These are phyloP conservation scores for Zhengitettix transpicula DNA, from an alignment of 2,888 invertebrate species.

Conservation along the genomic window DNA sequence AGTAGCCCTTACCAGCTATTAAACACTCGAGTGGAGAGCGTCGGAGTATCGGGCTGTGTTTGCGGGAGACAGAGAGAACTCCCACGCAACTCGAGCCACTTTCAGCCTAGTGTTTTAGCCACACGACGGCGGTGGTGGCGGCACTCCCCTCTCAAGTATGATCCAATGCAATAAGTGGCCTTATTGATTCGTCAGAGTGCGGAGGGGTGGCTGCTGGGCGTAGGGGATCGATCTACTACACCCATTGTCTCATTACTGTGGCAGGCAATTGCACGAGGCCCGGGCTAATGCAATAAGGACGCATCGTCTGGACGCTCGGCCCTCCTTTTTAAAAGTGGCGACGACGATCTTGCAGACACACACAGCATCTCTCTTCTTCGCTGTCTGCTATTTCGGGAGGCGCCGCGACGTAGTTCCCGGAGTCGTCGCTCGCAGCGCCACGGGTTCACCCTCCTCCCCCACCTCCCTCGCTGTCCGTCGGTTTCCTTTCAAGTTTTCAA, in stretches of 20 bases:
- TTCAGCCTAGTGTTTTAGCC: too few species aligned
- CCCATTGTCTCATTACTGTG: background rate
- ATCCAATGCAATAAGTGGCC: background rate
- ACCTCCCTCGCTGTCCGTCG: background rate
- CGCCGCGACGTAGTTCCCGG: background rate
- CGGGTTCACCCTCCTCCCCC: background rate
- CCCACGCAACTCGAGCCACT: too few species aligned
- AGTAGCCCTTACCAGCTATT: too few species aligned
- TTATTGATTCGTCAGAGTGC: background rate
- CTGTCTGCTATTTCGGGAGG: background rate
- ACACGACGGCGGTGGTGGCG: background rate
- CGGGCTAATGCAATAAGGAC: background rate
- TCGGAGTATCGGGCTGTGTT: too few species aligned
- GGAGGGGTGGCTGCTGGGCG: background rate
- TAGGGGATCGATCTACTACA: background rate
- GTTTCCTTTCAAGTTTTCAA: background rate
- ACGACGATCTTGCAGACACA: too few species aligned
- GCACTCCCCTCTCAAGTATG: background rate
- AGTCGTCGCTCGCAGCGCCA: background rate
- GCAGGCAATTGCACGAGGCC: background rate
- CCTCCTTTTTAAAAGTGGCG: too few species aligned
- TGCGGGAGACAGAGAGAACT: too few species aligned
- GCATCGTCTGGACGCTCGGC: too few species aligned
- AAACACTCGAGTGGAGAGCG: too few species aligned
- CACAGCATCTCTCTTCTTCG: too few species aligned